Percentiles rank a stretch among this genome's conserved stretches.
These are phyloP conservation scores for Paragorgia papillata DNA, from an alignment of 92 coral and sea anemone genomes.

Conservation along the genomic window DNA sequence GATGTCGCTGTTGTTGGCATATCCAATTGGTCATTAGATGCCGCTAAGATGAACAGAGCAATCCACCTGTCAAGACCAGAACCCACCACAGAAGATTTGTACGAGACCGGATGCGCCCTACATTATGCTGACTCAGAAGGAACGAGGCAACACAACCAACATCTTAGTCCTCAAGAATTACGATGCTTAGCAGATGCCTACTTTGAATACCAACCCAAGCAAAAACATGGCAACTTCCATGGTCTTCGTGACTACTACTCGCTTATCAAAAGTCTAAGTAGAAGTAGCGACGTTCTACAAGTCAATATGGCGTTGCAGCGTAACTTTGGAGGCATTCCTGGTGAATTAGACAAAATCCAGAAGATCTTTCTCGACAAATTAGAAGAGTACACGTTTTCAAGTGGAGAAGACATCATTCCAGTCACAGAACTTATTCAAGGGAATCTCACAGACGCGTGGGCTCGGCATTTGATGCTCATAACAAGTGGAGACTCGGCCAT, in stretches of 20 bases:
- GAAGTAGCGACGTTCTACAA: slow-evolving; percentile 34
- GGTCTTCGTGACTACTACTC: slow-evolving; percentile 55
- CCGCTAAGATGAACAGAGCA: slow-evolving; percentile 65
- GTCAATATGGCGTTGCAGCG: slow-evolving; percentile 48
- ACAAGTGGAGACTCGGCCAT: slow-evolving; percentile 55
- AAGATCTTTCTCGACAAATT: slow-evolving; percentile 64
- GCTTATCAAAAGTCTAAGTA: slow-evolving; percentile 38
- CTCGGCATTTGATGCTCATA: slow-evolving; percentile 52
- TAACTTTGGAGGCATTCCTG: slow-evolving; percentile 50
- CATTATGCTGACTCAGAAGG: slow-evolving; percentile 18
- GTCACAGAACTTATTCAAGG: slow-evolving; percentile 48
- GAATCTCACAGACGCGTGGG: slow-evolving; percentile 44
- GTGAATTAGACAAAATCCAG: slow-evolving; percentile 54
- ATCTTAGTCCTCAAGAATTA: slow-evolving; percentile 33
- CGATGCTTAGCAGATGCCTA: slow-evolving; percentile 48
- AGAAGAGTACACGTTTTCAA: background rate
- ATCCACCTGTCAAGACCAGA: slow-evolving; percentile 61
- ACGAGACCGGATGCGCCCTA: slow-evolving; percentile 46
- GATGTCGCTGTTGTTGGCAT: slow-evolving; percentile 99
- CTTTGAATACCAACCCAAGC: slow-evolving; percentile 46
- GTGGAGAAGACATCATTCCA: slow-evolving; percentile 34
- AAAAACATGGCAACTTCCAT: slow-evolving; percentile 38
- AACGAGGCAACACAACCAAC: background rate
- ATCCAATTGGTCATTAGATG: slow-evolving; percentile 90
- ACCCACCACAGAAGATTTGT: slow-evolving; percentile 44